Conservation (phyloP, 1,140 invertebrate genomes). For the Steinernema khuongi region DNA sequence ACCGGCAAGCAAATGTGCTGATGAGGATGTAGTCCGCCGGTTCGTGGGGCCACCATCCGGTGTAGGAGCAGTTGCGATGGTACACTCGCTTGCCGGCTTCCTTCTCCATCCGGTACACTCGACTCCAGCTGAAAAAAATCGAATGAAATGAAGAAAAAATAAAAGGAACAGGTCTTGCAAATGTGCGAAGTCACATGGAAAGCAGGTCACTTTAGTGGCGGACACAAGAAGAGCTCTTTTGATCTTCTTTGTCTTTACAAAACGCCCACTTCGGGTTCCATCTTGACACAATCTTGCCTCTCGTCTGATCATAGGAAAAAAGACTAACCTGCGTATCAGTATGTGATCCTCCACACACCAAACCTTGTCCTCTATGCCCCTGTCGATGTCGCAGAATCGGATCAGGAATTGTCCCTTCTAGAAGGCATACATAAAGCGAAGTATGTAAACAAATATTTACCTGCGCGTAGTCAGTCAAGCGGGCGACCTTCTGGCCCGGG, state of each 20-base stretch:
- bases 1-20: background rate
- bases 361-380: background rate
- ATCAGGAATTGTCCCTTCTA: slow-evolving; percentile 7
- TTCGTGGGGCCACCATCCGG: background rate
- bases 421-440: background rate
- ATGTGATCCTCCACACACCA: slow-evolving; percentile 1
- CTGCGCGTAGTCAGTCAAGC: background rate
- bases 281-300: background rate
- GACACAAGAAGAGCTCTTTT: no score
- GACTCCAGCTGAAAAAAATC: background rate
- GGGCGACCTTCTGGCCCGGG: background rate
- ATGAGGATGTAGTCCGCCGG: background rate
- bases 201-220: no score
- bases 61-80: background rate
- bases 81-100: background rate
- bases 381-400: background rate
- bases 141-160: no score
- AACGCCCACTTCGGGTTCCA: background rate
- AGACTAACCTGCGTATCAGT: background rate
- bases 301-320: background rate
- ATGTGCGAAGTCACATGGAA: no score
- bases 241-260: no score
- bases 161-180: no score
- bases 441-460: background rate
- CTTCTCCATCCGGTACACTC: background rate